phyloP scores from a whole-genome alignment of 2,888 invertebrate genomes.

The Halocaridina rubra region DNA sequence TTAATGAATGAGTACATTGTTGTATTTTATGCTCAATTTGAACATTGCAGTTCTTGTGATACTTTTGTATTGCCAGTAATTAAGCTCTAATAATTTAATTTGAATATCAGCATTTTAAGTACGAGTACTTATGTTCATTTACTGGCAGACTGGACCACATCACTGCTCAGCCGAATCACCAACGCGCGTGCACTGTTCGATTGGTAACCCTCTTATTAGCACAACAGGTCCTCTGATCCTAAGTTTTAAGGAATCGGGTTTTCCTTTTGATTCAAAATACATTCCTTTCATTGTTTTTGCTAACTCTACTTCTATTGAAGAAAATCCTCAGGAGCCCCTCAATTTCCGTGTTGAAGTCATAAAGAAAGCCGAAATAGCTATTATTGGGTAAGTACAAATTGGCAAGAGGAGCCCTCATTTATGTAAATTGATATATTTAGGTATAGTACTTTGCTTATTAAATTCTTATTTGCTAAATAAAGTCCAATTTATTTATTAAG shows the following conservation, averaged over 20 bases:
- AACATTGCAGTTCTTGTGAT: too few species aligned
- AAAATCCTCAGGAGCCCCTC: constrained; percentile 70
- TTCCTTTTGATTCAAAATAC: constrained; percentile 80
- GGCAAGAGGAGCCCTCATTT: too few species aligned
- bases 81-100: too few species aligned
- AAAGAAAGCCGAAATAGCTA: constrained; percentile 81
- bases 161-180: constrained; percentile 29
- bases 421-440: too few species aligned
- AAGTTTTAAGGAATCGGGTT: constrained; percentile 82
- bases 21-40: too few species aligned
- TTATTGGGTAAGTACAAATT: constrained; percentile 80
- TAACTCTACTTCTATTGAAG: constrained; percentile 86
- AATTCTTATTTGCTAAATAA: too few species aligned
- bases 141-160: constrained; percentile 64
- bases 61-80: too few species aligned
- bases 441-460: too few species aligned
- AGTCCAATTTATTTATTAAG: too few species aligned
- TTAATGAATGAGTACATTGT: too few species aligned
- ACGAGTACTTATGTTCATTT: too few species aligned
- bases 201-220: constrained; percentile 88
- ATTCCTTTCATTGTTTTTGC: constrained; percentile 82
- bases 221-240: constrained; percentile 76
- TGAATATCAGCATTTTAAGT: too few species aligned
- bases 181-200: constrained; percentile 65
- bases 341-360: constrained; percentile 77